phyloP scores from a whole-genome alignment of 2,888 invertebrate genomes.

The Apodemia duryi region DNA sequence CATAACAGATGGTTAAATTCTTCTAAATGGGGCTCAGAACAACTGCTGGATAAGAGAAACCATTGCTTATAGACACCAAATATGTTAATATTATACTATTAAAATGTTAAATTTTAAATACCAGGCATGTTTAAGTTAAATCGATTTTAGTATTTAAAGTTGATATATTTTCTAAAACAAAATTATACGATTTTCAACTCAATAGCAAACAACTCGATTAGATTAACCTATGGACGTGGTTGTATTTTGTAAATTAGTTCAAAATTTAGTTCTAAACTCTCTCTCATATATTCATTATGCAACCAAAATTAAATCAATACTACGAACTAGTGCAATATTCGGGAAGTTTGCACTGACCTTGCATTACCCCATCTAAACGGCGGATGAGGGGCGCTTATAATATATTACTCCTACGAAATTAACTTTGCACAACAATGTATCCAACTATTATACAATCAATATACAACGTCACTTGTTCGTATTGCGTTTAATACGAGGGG shows the following conservation, averaged over 20 bases:
- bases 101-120: too few species aligned
- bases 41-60: too few species aligned
- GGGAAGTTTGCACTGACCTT: slow-evolving; percentile 49
- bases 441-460: slow-evolving; percentile 41
- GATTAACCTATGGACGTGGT: not conserved
- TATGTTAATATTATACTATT: too few species aligned
- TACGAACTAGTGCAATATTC: slow-evolving; percentile 13
- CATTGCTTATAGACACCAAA: too few species aligned
- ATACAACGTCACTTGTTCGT: slow-evolving; percentile 43
- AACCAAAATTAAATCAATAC: slow-evolving; percentile 9
- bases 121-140: too few species aligned
- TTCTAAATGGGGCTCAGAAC: too few species aligned
- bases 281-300: slow-evolving; percentile 1
- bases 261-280: not conserved
- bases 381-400: slow-evolving; percentile 49
- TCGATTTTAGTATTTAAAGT: too few species aligned
- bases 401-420: slow-evolving; percentile 42
- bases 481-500: slow-evolving; percentile 22
- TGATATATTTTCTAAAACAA: too few species aligned
- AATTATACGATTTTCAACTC: too few species aligned
- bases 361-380: slow-evolving; percentile 40
- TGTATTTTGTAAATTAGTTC: not conserved
- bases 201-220: too few species aligned
- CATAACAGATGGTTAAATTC: too few species aligned
- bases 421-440: slow-evolving; percentile 34